phyloP scores from a whole-genome alignment of 2,797 vertebrate genomes.

The Hippopotamyrus pictus region DNA sequence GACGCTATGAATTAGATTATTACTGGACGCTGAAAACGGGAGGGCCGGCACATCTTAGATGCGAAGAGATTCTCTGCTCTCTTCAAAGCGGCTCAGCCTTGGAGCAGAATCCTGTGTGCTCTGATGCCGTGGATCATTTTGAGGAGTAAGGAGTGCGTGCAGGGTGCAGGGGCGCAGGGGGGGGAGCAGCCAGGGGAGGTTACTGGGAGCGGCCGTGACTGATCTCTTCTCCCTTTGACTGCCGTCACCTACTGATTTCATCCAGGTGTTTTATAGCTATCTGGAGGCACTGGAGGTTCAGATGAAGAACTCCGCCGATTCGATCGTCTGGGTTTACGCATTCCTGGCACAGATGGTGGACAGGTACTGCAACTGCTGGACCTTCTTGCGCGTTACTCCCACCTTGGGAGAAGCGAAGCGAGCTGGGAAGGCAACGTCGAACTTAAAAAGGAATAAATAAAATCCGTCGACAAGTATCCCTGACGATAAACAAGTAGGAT shows the following conservation, averaged over 20 bases:
- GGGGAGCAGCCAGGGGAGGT: neutral
- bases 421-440: conserved; percentile 17
- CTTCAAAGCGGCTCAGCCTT: conserved; percentile 69
- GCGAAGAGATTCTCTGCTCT: conserved; percentile 52
- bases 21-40: neutral
- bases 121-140: conserved; percentile 79
- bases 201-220: conserved; percentile 56
- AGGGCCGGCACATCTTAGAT: conserved; percentile 16
- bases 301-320: conserved; percentile 73
- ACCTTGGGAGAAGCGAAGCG: conserved; percentile 42
- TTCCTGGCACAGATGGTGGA: conserved; percentile 79
- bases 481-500: conserved; percentile 8
- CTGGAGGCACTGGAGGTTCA: conserved; percentile 72
- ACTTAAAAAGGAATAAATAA: neutral
- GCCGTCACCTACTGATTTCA: conserved; percentile 80
- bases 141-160: conserved; percentile 81
- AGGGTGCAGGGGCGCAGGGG: conserved; percentile 63
- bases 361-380: conserved; percentile 61
- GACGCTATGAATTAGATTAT: conserved; percentile 1
- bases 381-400: conserved; percentile 47
- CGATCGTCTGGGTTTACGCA: conserved; percentile 74
- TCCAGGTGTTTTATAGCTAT: conserved; percentile 82
- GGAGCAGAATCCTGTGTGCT: conserved; percentile 84
- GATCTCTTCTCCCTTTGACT: conserved; percentile 66
- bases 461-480: neutral